These are phyloP conservation scores for Etia nguti DNA, from an alignment of 2,113 vertebrate genomes.

Conservation along the genomic window DNA sequence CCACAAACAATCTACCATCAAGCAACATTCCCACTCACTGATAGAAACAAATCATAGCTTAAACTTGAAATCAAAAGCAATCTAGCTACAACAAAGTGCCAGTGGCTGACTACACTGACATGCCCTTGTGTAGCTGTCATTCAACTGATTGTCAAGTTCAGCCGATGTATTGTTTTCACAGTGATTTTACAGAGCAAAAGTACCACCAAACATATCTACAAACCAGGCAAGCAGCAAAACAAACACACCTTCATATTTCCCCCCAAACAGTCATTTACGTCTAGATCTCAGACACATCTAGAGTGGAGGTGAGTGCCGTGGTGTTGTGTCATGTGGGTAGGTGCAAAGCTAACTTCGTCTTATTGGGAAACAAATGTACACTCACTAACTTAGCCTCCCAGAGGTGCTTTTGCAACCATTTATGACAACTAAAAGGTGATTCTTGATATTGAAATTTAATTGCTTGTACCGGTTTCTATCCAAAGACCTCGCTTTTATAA, in stretches of 20 bases:
- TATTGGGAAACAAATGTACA: background rate
- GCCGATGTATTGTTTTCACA: constrained; percentile 48
- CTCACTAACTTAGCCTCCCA: background rate
- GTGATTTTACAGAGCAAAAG: constrained; percentile 16
- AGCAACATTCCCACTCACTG: constrained; percentile 42
- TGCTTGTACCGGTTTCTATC: background rate
- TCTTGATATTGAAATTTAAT: background rate
- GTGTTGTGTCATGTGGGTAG: background rate
- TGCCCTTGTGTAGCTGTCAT: background rate
- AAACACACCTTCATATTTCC: constrained; percentile 14
- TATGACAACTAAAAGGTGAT: background rate
- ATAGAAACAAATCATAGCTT: constrained; percentile 41
- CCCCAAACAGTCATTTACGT: background rate
- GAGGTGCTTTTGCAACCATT: background rate
- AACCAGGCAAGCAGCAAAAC: constrained; percentile 58
- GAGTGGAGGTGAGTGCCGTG: background rate
- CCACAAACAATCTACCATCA: constrained; percentile 41
- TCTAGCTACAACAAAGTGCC: background rate
- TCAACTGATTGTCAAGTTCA: constrained; percentile 24
- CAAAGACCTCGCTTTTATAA: background rate
- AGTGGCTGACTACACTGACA: background rate
- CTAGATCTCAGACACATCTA: background rate
- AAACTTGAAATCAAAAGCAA: constrained; percentile 38
- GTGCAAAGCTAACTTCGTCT: background rate
- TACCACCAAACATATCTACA: constrained; percentile 44